Evolutionary conservation across 2,797 vertebrate genomes (phyloP).

Genomic region (Manis javanica): DNA sequence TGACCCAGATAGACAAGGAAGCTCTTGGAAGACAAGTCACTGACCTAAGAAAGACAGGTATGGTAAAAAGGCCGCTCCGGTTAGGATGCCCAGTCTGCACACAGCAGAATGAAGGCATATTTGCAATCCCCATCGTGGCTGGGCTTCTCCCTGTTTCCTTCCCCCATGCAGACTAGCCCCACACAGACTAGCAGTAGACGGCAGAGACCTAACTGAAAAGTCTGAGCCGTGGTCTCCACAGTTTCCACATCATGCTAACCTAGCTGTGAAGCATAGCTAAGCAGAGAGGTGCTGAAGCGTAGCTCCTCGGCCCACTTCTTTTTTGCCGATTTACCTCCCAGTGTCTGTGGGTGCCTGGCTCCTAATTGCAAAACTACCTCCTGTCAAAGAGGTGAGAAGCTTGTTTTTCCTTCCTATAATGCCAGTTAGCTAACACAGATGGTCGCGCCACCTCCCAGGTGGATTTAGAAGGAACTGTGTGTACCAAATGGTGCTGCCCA

Average conservation of each 20-base stretch:
- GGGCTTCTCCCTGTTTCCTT: neutral
- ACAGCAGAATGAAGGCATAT: neutral
- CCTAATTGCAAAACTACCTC: neutral
- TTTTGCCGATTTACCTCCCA: no score
- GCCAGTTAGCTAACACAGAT: neutral
- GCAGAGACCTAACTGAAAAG: neutral
- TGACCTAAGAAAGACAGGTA: neutral
- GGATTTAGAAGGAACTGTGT: neutral
- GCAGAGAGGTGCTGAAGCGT: neutral
- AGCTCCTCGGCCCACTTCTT: no score
- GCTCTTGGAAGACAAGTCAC: neutral
- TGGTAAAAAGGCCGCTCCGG: neutral
- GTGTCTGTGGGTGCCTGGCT: neutral
- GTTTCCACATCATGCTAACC: no score
- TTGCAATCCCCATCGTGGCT: neutral
- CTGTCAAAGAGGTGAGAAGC: neutral
- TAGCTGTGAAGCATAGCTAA: neutral
- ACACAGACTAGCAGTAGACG: neutral
- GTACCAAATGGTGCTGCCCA: no score
- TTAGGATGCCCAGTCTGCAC: neutral
- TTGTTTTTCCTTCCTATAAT: neutral
- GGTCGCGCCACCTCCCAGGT: neutral
- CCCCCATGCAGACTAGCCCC: fast-evolving
- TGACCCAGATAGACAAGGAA: neutral
- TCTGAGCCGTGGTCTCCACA: neutral